These are phyloP conservation scores for Aldrovandia affinis DNA, from an alignment of 2,797 vertebrate genomes.

Conservation along the genomic window DNA sequence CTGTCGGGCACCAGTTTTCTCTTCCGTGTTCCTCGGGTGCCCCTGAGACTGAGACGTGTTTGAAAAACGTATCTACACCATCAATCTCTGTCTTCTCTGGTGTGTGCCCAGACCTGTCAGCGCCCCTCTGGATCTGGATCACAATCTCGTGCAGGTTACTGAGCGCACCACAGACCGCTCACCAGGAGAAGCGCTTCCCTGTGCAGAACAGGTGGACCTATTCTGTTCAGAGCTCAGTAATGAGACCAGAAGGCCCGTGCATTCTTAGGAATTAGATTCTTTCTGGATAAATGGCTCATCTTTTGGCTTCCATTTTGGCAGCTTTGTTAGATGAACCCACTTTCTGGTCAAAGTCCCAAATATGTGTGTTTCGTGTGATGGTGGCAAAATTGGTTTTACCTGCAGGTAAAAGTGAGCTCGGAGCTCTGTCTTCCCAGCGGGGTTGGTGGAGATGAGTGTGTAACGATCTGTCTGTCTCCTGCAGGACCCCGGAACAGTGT, in stretches of 20 bases:
- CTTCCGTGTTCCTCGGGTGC: neutral
- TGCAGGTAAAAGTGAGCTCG: neutral
- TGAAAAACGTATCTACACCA: neutral
- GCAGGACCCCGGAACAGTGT: slow-evolving; percentile 97
- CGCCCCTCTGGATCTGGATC: no score
- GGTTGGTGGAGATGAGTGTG: neutral
- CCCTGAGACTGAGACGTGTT: neutral
- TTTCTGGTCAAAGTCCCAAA: neutral
- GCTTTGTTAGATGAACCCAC: neutral
- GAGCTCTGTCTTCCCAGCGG: neutral
- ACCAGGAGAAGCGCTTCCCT: no score
- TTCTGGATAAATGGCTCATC: neutral
- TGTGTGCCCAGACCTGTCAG: no score
- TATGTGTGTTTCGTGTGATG: neutral
- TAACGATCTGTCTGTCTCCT: slow-evolving; percentile 29
- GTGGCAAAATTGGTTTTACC: no score
- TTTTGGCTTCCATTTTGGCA: neutral
- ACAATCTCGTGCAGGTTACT: no score
- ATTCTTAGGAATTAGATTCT: neutral
- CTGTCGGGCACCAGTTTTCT: neutral
- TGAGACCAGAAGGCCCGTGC: neutral
- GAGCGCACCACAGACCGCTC: no score
- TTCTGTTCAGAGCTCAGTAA: neutral
- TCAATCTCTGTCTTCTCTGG: slow-evolving; percentile 18
- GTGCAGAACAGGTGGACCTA: no score